Conservation (phyloP, 2,888 invertebrate species). For the Chrysodeixis includens region DNA sequence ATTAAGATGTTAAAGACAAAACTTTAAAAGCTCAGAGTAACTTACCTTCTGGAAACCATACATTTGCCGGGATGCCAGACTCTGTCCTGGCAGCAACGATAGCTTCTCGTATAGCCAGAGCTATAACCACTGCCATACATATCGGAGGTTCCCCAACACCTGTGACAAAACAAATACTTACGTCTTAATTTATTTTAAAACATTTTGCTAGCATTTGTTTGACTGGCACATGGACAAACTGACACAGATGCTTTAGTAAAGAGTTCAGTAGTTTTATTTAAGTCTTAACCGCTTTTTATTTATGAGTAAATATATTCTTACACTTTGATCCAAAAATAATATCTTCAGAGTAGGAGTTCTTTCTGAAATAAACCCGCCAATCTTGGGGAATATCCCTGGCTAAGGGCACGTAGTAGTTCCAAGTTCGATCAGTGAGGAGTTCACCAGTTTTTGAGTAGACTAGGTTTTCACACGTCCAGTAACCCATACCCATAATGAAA, state of each 20-base stretch:
- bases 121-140: constrained; percentile 80
- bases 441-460: constrained; percentile 91
- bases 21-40: background rate
- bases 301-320: constrained; percentile 66
- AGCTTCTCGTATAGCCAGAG: constrained; percentile 91
- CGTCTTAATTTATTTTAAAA: too few relatives aligned
- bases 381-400: constrained; percentile 93
- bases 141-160: constrained; percentile 87
- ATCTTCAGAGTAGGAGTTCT: constrained; percentile 89
- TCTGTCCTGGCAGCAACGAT: constrained; percentile 90
- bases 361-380: constrained; percentile 91
- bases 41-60: constrained; percentile 90
- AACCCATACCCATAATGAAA: constrained; percentile 93
- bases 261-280: too few relatives aligned
- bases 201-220: too few relatives aligned
- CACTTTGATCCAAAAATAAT: constrained; percentile 92
- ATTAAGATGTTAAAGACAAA: background rate
- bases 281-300: too few relatives aligned
- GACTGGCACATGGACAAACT: too few relatives aligned
- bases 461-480: constrained; percentile 92
- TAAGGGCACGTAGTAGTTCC: constrained; percentile 93
- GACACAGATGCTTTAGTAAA: too few relatives aligned
- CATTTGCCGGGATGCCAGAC: constrained; percentile 82
- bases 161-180: constrained; percentile 59
- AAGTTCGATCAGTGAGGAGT: constrained; percentile 92